Evolutionary conservation across 2,888 invertebrate genomes (phyloP), one percentile per base, ranked within the genome.

Genomic region (Hemistola chrysoprasaria): DNA sequence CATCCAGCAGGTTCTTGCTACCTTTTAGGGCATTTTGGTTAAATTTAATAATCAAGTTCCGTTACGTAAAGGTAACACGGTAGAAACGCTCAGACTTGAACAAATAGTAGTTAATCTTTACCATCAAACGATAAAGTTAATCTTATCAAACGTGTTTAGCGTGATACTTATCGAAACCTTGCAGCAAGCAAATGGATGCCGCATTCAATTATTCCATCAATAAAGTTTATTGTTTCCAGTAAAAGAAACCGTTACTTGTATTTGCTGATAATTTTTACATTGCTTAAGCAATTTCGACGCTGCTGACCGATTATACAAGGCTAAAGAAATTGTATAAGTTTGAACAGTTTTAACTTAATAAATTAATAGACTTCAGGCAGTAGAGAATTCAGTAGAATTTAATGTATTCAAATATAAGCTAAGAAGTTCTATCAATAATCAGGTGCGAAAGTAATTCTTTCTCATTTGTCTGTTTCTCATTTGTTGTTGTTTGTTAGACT

Each of bases 31-130:
- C 16, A 16, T 3, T 4, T 16, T 3, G 2, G 16, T 40, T 29
- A 42, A 53, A 44, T 37, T 5, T n/a, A n/a, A 20, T 31, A 10
- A 41, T 29, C 31, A 11, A 40, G 28, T 34, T 33, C 46, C 40
- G 33, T 50, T 54, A 58, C 53, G 41, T 59, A 68, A 62, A 55
- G 56, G 69, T 68, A 68, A 71, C 56, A 69, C 71, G 60, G 72
- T 76, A 73, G 83, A 77, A 75, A 64, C 63, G 61, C 56, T 56
- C 62, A 64, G 52, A 64, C 68, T 62, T 62, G 45, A 61, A 60
- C 74, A 80, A 79, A 82, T 84, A 77, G 87, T 86, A 88, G 84
- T 82, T 86, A 79, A 84, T 85, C 82, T 79, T 65, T 51, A 65
- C 66, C 72, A 85, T 84, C 78, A 75, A 68, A 54, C 61, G 81